Evolutionary conservation across 2,888 invertebrate species (phyloP).

Genomic region (Mycalesis mineus): DNA sequence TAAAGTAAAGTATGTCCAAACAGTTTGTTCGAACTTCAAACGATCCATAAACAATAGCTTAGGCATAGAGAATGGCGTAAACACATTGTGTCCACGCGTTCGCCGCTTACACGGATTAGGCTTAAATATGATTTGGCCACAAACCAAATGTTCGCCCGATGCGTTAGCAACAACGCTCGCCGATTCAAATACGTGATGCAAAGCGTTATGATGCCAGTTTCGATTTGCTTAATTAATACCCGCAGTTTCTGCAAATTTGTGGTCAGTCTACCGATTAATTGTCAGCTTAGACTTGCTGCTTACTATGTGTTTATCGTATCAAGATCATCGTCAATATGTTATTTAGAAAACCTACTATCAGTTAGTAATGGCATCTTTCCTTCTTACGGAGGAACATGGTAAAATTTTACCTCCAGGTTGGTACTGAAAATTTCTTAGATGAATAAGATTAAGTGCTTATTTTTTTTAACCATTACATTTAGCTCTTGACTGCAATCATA

Average conservation of each 20-base stretch:
- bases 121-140: conserved; percentile 27
- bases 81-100: conserved; percentile 9
- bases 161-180: conserved; percentile 14
- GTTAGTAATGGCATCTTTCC: too few relatives aligned
- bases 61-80: conserved; percentile 3
- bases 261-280: conserved; percentile 11
- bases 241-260: conserved; percentile 23
- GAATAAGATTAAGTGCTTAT: too few relatives aligned
- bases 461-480: too few relatives aligned
- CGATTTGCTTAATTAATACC: conserved; percentile 28
- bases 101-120: conserved; percentile 18
- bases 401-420: too few relatives aligned
- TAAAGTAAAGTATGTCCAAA: too few relatives aligned
- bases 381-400: too few relatives aligned
- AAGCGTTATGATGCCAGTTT: conserved; percentile 22
- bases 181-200: conserved; percentile 16
- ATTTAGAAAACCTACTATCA: neutral
- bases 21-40: neutral
- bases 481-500: too few relatives aligned
- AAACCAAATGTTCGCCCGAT: conserved; percentile 27
- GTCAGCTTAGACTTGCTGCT: neutral
- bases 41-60: neutral
- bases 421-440: too few relatives aligned
- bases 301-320: neutral
- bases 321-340: neutral